Conservation (phyloP, 64 coral and sea anemone species). For the Cladopsammia gracilis region DNA sequence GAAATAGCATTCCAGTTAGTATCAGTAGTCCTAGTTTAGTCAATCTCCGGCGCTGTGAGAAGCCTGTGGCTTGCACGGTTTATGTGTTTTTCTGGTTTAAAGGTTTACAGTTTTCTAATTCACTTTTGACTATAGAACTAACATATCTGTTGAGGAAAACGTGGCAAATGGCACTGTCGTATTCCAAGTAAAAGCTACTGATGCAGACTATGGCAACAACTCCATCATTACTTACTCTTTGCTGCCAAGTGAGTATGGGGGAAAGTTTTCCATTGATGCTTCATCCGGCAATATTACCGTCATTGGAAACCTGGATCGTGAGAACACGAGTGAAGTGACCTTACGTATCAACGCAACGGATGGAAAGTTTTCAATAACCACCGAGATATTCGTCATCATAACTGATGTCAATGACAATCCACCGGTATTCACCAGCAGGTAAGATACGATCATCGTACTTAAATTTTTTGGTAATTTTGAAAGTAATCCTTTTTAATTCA, state of each 20-base stretch:
- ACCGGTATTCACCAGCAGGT: neutral
- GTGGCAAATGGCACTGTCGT: no score
- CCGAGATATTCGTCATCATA: neutral
- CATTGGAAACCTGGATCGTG: neutral
- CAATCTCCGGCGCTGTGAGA: no score
- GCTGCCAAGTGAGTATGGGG: neutral
- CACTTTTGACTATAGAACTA: no score
- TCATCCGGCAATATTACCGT: slow-evolving; percentile 33
- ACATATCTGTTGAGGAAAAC: no score
- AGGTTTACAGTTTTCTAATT: no score
- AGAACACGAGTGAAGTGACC: neutral
- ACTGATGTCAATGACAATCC: slow-evolving; percentile 4
- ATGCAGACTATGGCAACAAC: slow-evolving; percentile 31
- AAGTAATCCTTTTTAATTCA: no score
- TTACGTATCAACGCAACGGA: slow-evolving; percentile 29
- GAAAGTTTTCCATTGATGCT: slow-evolving; percentile 5
- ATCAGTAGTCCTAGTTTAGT: no score
- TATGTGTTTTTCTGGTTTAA: no score
- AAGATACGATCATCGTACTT: no score
- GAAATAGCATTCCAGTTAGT: no score
- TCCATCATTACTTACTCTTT: neutral
- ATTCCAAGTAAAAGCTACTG: neutral
- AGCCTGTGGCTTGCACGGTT: no score
- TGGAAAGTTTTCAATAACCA: slow-evolving; percentile 21
- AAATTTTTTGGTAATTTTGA: no score